These are phyloP conservation scores for Ictidomys tridecemlineatus DNA, from an alignment of 2,113 vertebrate genomes.

Conservation along the genomic window DNA sequence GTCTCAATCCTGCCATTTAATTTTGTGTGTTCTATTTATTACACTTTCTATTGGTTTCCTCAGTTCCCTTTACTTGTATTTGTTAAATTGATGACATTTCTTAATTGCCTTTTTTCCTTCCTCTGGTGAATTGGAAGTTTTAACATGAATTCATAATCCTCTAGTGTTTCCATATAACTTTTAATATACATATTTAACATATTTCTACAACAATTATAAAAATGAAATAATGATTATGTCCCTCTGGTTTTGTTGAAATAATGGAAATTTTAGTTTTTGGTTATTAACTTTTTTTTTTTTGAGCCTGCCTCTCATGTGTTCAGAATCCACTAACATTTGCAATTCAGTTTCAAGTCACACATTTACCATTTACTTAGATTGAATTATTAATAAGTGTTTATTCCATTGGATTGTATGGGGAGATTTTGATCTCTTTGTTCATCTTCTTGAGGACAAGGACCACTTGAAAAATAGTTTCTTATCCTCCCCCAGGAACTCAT, in stretches of 20 bases:
- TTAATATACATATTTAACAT: not conserved
- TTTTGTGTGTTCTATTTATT: constrained; percentile 21
- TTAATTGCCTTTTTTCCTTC: not conserved
- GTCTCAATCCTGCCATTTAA: not conserved
- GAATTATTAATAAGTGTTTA: not conserved
- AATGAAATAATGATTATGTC: not conserved
- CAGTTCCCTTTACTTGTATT: not conserved
- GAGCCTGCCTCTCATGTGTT: not conserved
- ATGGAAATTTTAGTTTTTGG: constrained; percentile 44
- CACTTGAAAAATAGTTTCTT: not conserved
- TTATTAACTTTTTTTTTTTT: not conserved
- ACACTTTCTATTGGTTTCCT: not conserved
- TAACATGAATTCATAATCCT: not conserved
- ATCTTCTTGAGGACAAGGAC: not conserved
- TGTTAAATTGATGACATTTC: not conserved
- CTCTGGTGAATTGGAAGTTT: not conserved
- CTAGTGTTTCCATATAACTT: constrained; percentile 15
- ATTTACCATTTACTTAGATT: constrained; percentile 7
- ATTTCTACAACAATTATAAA: not conserved
- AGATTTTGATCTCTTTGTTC: not conserved
- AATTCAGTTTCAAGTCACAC: not conserved
- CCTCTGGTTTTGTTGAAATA: constrained; percentile 34
- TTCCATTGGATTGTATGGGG: not conserved
- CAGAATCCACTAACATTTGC: not conserved
- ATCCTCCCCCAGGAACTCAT: not conserved